Evolutionary conservation across 1,140 invertebrate genomes (phyloP), one percentile per base, ranked within the genome.

Genomic region (Nomia melanderi): DNA sequence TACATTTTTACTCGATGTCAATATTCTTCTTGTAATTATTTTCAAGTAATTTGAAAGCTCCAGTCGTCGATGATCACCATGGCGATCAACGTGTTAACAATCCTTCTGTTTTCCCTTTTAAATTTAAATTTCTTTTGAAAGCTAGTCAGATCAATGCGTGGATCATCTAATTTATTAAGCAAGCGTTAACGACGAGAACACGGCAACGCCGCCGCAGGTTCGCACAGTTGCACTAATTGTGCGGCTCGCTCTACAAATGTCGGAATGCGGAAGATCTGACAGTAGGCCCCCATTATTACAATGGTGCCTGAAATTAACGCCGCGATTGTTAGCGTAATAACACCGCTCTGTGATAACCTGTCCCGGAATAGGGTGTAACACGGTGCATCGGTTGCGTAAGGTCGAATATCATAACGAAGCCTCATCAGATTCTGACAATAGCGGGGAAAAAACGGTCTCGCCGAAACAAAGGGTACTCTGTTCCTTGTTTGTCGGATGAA

Each of bases 191-290:
- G 20, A 7, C 41, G 59, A 50, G 62, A 62, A 63, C 41, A 14
- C 23, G 66, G 53, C 29, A 41, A 23, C 14, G 44, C 27, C n/a
- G 8, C 23, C 12, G 27, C 14, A 27, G 20, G 0, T 20, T 72
- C 57, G 23, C 59, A 39, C 12, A 41, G 44, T 63, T 63, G n/a
- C 59, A 14, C 57, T 72, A 72, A 72, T 72, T 47, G 31, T 29
- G 70, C 36, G 31, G 50, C 41, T 72, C 62, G 6, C 23, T 36
- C 1, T 12, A 23, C 2, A 4, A 29, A 29, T 9, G 44, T 39
- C 41, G 11, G 2, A 6, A 5, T 11, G 27, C 31, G 20, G 14
- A 36, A 31, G 27, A 44, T n/a, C n/a, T 6, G 29, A 63, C 44
- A 27, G 57, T n/a, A 11, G 25, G 9, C 17, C 2, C n/a, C 23